These are phyloP conservation scores for Odocoileus hemionus DNA, from an alignment of 2,113 vertebrate species.

Conservation along the genomic window DNA sequence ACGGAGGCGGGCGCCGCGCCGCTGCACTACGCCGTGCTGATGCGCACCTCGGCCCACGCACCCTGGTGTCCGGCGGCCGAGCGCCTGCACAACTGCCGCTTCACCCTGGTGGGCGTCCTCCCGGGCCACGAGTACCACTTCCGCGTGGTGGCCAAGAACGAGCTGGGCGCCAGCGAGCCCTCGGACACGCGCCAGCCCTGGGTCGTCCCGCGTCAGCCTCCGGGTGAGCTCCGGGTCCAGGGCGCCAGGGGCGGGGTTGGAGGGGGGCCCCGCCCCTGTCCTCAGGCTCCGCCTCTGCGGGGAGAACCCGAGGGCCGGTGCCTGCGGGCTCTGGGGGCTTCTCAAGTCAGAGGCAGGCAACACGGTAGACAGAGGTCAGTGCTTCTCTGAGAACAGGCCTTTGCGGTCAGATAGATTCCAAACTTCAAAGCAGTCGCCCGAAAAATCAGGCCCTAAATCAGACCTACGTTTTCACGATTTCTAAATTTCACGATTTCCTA, in stretches of 20 bases:
- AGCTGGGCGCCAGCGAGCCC: slow-evolving; percentile 83
- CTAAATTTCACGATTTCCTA: neutral
- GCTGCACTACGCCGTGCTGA: slow-evolving; percentile 88
- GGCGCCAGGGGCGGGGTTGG: neutral
- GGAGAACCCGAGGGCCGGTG: neutral
- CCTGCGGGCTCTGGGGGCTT: neutral
- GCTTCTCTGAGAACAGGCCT: neutral
- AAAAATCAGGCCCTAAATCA: neutral
- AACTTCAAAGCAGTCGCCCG: neutral
- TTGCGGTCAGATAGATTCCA: neutral
- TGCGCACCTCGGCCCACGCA: slow-evolving; percentile 83
- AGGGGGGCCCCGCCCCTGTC: neutral
- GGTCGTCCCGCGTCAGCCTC: slow-evolving; percentile 71
- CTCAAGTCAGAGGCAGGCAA: neutral
- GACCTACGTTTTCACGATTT: neutral
- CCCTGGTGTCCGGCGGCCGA: slow-evolving; percentile 85
- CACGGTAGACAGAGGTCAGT: neutral
- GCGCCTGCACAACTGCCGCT: slow-evolving; percentile 90
- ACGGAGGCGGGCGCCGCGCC: slow-evolving; percentile 84
- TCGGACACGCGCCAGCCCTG: slow-evolving; percentile 85
- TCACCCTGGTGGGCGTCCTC: slow-evolving; percentile 85
- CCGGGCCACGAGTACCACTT: slow-evolving; percentile 89
- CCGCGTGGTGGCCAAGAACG: slow-evolving; percentile 89
- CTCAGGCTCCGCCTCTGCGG: neutral
- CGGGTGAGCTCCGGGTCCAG: slow-evolving; percentile 57